Conservation (phyloP, 2,888 invertebrate species). For the Merodon equestris region DNA sequence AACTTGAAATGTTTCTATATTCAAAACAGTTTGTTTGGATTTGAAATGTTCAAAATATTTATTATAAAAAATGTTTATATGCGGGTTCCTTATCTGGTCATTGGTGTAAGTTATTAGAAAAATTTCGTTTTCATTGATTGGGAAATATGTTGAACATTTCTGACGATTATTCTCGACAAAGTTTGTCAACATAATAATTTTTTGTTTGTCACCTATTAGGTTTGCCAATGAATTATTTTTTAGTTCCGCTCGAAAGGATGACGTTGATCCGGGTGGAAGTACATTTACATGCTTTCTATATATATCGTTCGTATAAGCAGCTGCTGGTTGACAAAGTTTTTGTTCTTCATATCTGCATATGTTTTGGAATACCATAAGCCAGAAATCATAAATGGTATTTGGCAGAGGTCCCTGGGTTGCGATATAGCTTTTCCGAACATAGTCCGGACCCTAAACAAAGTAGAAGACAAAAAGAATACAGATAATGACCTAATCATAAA, state of each 20-base stretch:
- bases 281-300: background rate
- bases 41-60: constrained; percentile 43
- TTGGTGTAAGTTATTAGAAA: constrained; percentile 74
- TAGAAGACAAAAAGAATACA: constrained; percentile 37
- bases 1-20: constrained; percentile 55
- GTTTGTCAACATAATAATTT: constrained; percentile 94
- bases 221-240: constrained; percentile 6
- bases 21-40: constrained; percentile 9
- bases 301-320: too few species aligned
- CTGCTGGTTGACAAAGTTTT: background rate
- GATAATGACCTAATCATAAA: constrained; percentile 1
- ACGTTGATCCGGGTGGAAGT: background rate
- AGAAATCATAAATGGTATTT: constrained; percentile 94
- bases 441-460: constrained; percentile 89
- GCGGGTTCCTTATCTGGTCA: constrained; percentile 58
- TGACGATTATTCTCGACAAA: constrained; percentile 90
- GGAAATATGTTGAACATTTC: constrained; percentile 95
- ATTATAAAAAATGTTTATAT: constrained; percentile 63
- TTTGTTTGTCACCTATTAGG: constrained; percentile 77
- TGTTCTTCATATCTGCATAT: constrained; percentile 72
- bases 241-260: background rate
- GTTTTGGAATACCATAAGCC: constrained; percentile 89
- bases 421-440: constrained; percentile 90
- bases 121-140: constrained; percentile 81
- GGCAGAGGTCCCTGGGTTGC: constrained; percentile 95